Conservation (phyloP, 1,140 invertebrate species). For the Calliopsis andreniformis region DNA sequence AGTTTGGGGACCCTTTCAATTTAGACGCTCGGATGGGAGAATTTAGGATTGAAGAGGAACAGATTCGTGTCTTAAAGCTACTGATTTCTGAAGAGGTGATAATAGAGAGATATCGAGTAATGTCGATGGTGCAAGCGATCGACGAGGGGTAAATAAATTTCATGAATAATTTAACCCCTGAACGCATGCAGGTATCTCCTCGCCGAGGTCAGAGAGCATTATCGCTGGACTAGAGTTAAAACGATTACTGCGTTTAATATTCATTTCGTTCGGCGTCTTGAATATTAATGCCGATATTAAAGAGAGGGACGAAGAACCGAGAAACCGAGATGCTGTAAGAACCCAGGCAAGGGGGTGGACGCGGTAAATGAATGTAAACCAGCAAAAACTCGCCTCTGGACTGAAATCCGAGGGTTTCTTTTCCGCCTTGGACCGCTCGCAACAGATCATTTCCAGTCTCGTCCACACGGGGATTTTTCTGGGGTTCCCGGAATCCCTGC, state of each 20-base stretch:
- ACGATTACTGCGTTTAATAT: slow-evolving; percentile 78
- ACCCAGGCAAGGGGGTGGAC: slow-evolving; percentile 2
- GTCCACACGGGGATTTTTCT: background rate
- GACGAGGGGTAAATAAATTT: slow-evolving; percentile 14
- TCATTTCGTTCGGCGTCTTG: slow-evolving; percentile 75
- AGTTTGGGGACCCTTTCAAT: background rate
- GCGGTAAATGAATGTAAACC: slow-evolving; percentile 24
- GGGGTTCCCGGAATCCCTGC: background rate
- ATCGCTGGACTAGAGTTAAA: slow-evolving; percentile 71
- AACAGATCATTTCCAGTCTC: slow-evolving; percentile 7
- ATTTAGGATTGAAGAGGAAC: too few species aligned
- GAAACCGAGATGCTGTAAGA: background rate
- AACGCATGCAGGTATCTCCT: slow-evolving; percentile 21
- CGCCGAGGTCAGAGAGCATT: slow-evolving; percentile 39
- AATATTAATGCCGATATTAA: slow-evolving; percentile 73
- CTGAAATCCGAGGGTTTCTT: background rate
- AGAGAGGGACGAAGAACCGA: slow-evolving; percentile 20
- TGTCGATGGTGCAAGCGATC: background rate
- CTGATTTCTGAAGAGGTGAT: too few species aligned
- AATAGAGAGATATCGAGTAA: too few species aligned
- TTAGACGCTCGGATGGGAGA: background rate
- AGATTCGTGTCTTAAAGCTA: too few species aligned
- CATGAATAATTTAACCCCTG: background rate
- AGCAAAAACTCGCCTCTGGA: background rate
- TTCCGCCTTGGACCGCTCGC: background rate